phyloP scores from a whole-genome alignment of 2,113 vertebrate genomes.

The Lagenorhynchus albirostris region DNA sequence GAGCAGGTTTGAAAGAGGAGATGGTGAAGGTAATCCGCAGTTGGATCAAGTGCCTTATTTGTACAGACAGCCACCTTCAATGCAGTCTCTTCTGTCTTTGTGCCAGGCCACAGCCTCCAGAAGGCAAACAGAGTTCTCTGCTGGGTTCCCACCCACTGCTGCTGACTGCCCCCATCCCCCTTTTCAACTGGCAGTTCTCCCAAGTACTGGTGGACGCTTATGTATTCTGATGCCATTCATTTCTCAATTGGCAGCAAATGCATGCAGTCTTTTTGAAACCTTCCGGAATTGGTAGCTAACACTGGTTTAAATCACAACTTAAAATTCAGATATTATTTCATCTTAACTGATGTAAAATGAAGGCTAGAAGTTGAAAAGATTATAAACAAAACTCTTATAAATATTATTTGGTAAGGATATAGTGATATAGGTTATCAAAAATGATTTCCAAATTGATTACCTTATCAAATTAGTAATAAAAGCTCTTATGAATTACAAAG shows the following conservation, averaged over 20 bases:
- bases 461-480: neutral
- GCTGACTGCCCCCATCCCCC: neutral
- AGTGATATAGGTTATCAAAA: neutral
- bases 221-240: neutral
- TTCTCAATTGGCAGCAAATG: neutral
- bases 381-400: neutral
- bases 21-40: neutral
- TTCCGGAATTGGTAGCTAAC: neutral
- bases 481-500: neutral
- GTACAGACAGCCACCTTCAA: neutral
- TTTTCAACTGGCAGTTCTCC: neutral
- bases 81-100: neutral
- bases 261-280: neutral
- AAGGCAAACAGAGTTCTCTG: neutral
- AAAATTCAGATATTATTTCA: constrained; percentile 8
- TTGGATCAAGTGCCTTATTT: neutral
- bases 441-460: constrained; percentile 2
- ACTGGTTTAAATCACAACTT: constrained; percentile 21
- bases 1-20: neutral
- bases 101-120: neutral
- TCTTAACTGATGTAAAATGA: constrained; percentile 32
- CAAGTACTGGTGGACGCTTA: neutral
- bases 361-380: neutral
- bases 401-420: constrained; percentile 27
- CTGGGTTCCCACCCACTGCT: neutral